A percentile compares a stretch with the other conserved stretches of the same genome.
phyloP scores from a whole-genome alignment of 2,888 invertebrate species.

The Sicus ferrugineus region DNA sequence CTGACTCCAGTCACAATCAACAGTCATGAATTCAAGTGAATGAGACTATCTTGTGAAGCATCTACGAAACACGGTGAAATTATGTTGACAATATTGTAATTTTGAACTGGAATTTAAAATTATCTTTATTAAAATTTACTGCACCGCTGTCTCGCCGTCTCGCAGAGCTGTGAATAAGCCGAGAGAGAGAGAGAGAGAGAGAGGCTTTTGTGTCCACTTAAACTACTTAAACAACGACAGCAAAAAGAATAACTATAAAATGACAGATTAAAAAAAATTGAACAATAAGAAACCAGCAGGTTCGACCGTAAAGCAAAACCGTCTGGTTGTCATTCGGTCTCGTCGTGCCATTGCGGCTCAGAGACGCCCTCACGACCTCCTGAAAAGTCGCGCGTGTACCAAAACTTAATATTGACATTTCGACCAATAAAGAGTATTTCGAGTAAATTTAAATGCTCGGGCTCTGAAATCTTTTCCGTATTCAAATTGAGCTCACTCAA shows the following conservation, averaged over 20 bases:
- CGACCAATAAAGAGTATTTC: conserved; percentile 13
- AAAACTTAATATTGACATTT: conserved; percentile 24
- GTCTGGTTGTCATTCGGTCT: background rate
- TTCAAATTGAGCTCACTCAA: conserved; percentile 19
- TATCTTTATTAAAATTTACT: conserved; percentile 19
- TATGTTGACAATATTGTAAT: conserved; percentile 27
- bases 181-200: background rate
- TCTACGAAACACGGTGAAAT: background rate
- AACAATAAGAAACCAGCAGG: background rate
- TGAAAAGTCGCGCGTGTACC: background rate
- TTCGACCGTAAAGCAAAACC: background rate
- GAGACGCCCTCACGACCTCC: conserved; percentile 11
- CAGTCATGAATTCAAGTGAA: conserved; percentile 8
- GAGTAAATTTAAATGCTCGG: background rate
- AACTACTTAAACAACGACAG: background rate
- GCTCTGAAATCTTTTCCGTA: background rate
- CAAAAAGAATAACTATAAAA: background rate
- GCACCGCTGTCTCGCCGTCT: background rate
- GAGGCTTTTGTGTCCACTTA: background rate
- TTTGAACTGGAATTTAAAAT: conserved; percentile 26
- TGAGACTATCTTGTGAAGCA: background rate
- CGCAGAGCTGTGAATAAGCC: background rate
- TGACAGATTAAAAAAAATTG: background rate
- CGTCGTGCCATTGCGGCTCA: background rate
- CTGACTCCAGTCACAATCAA: conserved; percentile 7